Evolutionary conservation across 2,888 invertebrate genomes (phyloP).

Genomic region (Lasioglossum vierecki): DNA sequence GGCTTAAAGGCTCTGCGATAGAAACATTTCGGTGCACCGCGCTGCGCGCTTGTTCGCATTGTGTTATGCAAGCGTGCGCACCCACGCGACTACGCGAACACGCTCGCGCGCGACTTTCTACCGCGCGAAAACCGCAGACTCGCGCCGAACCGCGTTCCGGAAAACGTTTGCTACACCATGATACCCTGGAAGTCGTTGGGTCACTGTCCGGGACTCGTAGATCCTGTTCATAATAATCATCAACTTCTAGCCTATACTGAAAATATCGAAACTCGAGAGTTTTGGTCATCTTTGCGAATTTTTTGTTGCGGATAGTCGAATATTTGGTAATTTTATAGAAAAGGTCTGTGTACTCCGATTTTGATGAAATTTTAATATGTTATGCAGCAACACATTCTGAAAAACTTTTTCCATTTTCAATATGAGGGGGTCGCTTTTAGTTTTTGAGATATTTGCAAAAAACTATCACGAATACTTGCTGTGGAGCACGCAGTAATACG

Average conservation of each 20-base stretch:
- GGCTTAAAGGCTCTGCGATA: constrained; percentile 23
- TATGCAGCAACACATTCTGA: too few relatives aligned
- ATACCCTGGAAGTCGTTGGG: neutral
- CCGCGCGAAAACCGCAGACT: constrained; percentile 43
- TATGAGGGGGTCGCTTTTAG: too few relatives aligned
- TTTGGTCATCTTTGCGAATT: neutral
- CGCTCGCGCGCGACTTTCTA: constrained; percentile 54
- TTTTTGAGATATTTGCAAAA: too few relatives aligned
- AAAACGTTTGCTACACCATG: neutral
- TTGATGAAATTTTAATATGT: too few relatives aligned
- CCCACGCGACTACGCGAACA: constrained; percentile 52
- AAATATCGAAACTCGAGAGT: neutral
- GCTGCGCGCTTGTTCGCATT: constrained; percentile 43
- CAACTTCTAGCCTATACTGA: neutral
- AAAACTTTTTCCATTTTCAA: too few relatives aligned
- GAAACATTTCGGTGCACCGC: constrained; percentile 47
- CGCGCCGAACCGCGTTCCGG: constrained; percentile 31
- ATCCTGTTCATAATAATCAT: neutral
- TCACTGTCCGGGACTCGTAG: neutral
- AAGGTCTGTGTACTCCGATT: too few relatives aligned
- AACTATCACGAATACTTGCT: too few relatives aligned
- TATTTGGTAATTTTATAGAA: neutral
- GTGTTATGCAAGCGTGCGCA: constrained; percentile 61
- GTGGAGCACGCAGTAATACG: too few relatives aligned
- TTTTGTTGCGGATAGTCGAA: neutral